These are phyloP conservation scores for Prosopocoilus inquinatus DNA, from an alignment of 2,888 invertebrate species.

Conservation along the genomic window DNA sequence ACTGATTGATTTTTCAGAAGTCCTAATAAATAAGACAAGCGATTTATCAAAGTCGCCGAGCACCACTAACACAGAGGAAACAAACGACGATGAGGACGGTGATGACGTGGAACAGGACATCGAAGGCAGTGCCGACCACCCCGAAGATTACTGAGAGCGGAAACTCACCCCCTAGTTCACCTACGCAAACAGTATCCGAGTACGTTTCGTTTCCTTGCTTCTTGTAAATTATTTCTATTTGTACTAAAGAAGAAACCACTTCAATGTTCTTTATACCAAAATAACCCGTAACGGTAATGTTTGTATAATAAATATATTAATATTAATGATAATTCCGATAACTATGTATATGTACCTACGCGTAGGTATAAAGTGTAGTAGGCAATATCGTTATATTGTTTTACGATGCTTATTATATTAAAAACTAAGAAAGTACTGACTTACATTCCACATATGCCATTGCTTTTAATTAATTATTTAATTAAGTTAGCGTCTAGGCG, in stretches of 20 bases:
- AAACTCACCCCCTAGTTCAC: conserved; percentile 4
- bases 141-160: conserved; percentile 65
- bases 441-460: conserved; percentile 38
- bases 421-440: conserved; percentile 29
- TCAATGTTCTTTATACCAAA: conserved; percentile 12
- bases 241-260: background rate
- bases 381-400: conserved; percentile 41
- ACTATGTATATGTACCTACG: conserved; percentile 25
- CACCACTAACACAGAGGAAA: conserved; percentile 53
- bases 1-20: conserved; percentile 32
- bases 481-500: background rate
- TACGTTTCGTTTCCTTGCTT: conserved; percentile 10
- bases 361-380: conserved; percentile 42
- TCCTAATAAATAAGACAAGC: conserved; percentile 34
- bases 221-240: conserved; percentile 14
- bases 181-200: conserved; percentile 11
- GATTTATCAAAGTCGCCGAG: conserved; percentile 26
- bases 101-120: conserved; percentile 65
- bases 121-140: conserved; percentile 77
- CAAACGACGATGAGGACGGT: conserved; percentile 72
- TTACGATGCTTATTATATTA: conserved; percentile 33
- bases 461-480: conserved; percentile 10
- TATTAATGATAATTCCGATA: conserved; percentile 8
- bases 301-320: conserved; percentile 17
- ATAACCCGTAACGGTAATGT: conserved; percentile 8